Evolutionary conservation across 2,113 vertebrate genomes (phyloP), one percentile per base, ranked within the genome.

Genomic region (Montifringilla adamsi): DNA sequence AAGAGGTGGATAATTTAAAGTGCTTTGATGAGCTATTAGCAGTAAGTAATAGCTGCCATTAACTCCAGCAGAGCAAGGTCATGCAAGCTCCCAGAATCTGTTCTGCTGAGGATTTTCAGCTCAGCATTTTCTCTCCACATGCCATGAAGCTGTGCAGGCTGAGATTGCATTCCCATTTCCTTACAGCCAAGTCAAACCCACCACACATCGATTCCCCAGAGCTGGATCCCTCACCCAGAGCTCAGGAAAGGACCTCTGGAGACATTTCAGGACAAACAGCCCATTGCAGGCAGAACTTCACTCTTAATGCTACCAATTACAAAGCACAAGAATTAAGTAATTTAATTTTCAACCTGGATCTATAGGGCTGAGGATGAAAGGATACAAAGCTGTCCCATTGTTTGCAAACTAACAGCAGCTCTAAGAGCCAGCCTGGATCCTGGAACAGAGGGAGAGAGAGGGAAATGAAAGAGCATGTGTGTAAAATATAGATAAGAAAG

Each of bases 401-500:
- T 91, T 92, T 68, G 89, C 75, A 91, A 93, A 87, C 76, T 33
- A 55, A 50, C 26, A 74, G 67, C 44, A 72, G 75, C 90, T 77
- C 82, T 27, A 66, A 91, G 82, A 95, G 59, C 70, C 74, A 93
- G 20, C 81, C 74, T 63, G 77, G 89, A 37, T 76, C 49, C 81
- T 87, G 88, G 86, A 95, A 91, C 64, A 50, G 85, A 87, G 49
- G 73, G 92, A 84, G 79, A 66, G 60, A 74, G 64, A 76, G 68
- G 85, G 78, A 94, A 94, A 95, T 77, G 93, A 89, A 94, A 84
- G 67, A 94, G 85, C 86, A 60, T 91, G 96, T 91, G 94, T 97
- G 97, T 80, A 95, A 97, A 97, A 93, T 79, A 90, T 8, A 97
- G 97, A 98, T 98, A 97, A 98, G 97, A 77, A 94, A 97, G 96